phyloP scores from a whole-genome alignment of 92 coral and sea anemone genomes.

The Phenganax subtilis region DNA sequence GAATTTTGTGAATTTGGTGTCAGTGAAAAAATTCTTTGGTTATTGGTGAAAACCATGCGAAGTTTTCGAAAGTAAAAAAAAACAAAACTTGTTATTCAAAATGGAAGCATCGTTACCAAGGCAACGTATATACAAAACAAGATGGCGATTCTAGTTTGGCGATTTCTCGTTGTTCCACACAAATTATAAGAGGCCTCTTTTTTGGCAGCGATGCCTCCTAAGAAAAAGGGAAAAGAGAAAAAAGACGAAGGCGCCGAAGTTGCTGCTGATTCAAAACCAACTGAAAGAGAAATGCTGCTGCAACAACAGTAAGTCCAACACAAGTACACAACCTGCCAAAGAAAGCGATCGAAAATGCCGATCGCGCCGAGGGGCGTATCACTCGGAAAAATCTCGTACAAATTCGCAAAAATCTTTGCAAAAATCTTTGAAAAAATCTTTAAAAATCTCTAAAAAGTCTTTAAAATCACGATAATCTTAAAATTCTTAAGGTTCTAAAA shows the following conservation, averaged over 20 bases:
- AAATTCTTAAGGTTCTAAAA: no score
- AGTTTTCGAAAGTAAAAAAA: neutral
- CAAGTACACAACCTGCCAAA: neutral
- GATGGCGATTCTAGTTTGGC: neutral
- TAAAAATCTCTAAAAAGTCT: no score
- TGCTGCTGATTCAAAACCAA: slow-evolving; percentile 58
- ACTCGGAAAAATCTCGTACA: no score
- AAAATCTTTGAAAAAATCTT: neutral
- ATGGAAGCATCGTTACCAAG: neutral
- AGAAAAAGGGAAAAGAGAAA: slow-evolving; percentile 76
- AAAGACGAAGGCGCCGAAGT: slow-evolving; percentile 60
- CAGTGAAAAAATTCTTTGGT: no score
- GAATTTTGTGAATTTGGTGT: no score
- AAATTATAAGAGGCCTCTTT: neutral
- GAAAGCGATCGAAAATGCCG: neutral
- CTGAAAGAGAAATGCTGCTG: slow-evolving; percentile 70
- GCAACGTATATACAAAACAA: slow-evolving; percentile 18
- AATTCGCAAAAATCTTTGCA: neutral
- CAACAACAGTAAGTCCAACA: slow-evolving; percentile 65
- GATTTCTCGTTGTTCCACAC: neutral
- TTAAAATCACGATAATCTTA: no score
- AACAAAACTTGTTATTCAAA: neutral
- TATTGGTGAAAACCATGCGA: no score
- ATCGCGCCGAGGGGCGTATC: neutral
- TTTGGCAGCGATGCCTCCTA: slow-evolving; percentile 68